phyloP scores from a whole-genome alignment of 2,888 invertebrate genomes.

The Catocala fraxini region DNA sequence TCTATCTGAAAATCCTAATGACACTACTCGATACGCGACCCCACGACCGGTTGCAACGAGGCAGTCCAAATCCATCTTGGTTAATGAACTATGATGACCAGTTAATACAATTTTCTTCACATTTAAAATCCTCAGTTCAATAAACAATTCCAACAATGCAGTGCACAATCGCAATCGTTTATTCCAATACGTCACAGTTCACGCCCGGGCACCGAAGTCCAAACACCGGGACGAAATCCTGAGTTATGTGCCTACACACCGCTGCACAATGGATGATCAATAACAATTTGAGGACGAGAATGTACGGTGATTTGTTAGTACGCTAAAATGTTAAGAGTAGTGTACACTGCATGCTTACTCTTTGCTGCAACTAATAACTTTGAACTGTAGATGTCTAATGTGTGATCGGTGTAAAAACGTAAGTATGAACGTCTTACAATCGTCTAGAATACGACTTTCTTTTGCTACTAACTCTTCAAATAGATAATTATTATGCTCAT shows the following conservation, averaged over 20 bases:
- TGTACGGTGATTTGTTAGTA: conserved; percentile 69
- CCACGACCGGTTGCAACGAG: too few species aligned
- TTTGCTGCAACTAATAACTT: too few species aligned
- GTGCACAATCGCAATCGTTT: conserved; percentile 50
- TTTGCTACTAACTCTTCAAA: too few species aligned
- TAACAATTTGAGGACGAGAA: conserved; percentile 78
- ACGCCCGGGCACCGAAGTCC: conserved; percentile 63
- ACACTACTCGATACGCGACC: too few species aligned
- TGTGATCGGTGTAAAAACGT: too few species aligned
- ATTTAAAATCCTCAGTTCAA: conserved; percentile 18
- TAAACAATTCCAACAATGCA: conserved; percentile 35
- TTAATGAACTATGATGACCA: conserved; percentile 10
- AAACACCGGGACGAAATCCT: conserved; percentile 78
- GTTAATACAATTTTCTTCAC: conserved; percentile 19
- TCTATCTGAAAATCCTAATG: too few species aligned
- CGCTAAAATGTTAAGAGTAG: conserved; percentile 37
- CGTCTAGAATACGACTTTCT: too few species aligned
- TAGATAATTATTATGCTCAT: too few species aligned
- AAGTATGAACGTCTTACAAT: too few species aligned
- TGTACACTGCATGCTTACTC: conserved; percentile 17
- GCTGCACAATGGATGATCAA: conserved; percentile 79
- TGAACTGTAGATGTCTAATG: too few species aligned
- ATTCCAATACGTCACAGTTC: conserved; percentile 56
- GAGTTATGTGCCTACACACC: conserved; percentile 67
- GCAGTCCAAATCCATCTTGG: background rate